A percentile compares a stretch with the other conserved stretches of the same genome.
Evolutionary conservation across 2,888 invertebrate species (phyloP).

Genomic region (Pelosia muscerda): DNA sequence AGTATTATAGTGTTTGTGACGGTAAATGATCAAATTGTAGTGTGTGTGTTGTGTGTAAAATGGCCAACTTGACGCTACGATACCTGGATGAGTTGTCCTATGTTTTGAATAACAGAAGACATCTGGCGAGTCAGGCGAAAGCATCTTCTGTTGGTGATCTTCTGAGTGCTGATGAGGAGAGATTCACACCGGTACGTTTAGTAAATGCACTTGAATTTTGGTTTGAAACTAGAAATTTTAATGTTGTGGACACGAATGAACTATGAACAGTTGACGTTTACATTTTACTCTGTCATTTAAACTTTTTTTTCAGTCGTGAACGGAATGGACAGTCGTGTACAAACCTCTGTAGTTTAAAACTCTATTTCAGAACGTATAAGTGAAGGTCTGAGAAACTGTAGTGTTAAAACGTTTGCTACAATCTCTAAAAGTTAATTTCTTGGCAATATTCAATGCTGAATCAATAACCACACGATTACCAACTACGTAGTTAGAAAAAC

Average conservation of each 20-base stretch:
- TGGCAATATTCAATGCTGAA: neutral
- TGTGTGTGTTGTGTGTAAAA: slow-evolving; percentile 61
- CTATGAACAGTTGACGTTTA: slow-evolving; percentile 5
- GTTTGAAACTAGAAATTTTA: slow-evolving; percentile 34
- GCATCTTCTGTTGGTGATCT: slow-evolving; percentile 85
- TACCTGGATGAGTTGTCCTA: slow-evolving; percentile 85
- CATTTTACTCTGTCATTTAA: slow-evolving; percentile 6
- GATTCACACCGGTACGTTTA: slow-evolving; percentile 74
- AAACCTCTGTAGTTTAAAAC: neutral
- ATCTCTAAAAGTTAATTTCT: neutral
- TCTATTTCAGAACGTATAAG: neutral
- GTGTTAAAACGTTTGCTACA: neutral
- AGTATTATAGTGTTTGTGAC: slow-evolving; percentile 56
- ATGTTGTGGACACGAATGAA: neutral
- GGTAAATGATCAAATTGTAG: slow-evolving; percentile 52
- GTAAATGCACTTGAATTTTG: slow-evolving; percentile 29
- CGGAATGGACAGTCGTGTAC: neutral
- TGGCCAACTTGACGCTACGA: slow-evolving; percentile 81
- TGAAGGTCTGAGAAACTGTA: neutral
- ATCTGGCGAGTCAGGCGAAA: slow-evolving; percentile 75
- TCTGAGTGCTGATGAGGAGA: slow-evolving; percentile 79
- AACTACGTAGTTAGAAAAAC: neutral
- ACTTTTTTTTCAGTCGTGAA: slow-evolving; percentile 5
- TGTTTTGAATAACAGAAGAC: slow-evolving; percentile 79
- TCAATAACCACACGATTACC: neutral